These are phyloP conservation scores for Brassicogethes aeneus DNA, from an alignment of 2,888 invertebrate genomes.

Conservation along the genomic window DNA sequence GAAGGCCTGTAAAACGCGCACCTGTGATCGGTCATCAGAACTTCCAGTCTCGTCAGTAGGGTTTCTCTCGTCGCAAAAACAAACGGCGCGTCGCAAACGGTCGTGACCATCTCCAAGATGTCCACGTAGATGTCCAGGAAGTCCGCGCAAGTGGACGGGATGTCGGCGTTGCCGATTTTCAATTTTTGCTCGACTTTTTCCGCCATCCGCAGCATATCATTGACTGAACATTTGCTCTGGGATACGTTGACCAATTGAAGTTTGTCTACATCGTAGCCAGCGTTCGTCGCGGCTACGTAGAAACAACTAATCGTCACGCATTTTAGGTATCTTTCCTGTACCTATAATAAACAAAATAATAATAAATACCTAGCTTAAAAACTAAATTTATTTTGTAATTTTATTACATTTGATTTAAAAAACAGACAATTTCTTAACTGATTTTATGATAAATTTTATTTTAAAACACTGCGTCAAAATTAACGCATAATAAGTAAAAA, in stretches of 20 bases:
- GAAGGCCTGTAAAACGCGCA: conserved; percentile 67
- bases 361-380: too few species aligned
- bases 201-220: conserved; percentile 82
- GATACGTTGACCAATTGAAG: conserved; percentile 58
- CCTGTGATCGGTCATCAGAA: conserved; percentile 64
- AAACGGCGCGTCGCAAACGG: conserved; percentile 3
- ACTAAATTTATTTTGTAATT: too few species aligned
- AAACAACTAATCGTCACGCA: conserved; percentile 83
- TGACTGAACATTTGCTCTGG: conserved; percentile 74
- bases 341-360: conserved; percentile 32
- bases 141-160: conserved; percentile 52
- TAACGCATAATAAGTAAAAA: too few species aligned
- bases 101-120: conserved; percentile 45
- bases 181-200: conserved; percentile 71
- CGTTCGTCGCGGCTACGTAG: conserved; percentile 68
- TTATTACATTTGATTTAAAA: too few species aligned
- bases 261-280: conserved; percentile 50
- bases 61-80: conserved; percentile 12
- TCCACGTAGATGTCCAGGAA: conserved; percentile 60
- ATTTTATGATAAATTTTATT: too few species aligned
- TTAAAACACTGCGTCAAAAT: too few species aligned
- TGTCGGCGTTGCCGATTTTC: conserved; percentile 49
- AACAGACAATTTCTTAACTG: too few species aligned
- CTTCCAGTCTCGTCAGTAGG: conserved; percentile 55
- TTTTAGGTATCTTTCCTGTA: conserved; percentile 73